Percentiles rank a stretch among this genome's conserved stretches.
phyloP scores from a whole-genome alignment of 1,140 invertebrate species.

The Lanistes nyassanus region DNA sequence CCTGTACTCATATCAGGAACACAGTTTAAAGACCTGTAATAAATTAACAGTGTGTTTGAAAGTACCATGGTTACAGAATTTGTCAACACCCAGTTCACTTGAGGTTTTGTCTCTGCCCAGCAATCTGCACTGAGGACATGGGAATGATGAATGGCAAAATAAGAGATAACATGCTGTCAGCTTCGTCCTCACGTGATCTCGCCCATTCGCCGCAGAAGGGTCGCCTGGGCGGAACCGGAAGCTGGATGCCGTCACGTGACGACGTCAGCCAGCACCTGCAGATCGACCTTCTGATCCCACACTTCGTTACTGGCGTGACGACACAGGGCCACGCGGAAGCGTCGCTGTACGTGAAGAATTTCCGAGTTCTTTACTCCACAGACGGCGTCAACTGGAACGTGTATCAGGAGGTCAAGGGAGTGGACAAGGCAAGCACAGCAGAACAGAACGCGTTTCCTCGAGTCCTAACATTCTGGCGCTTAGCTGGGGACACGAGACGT shows the following conservation, averaged over 20 bases:
- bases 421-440: too few relatives aligned
- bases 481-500: too few relatives aligned
- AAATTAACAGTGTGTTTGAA: too few relatives aligned
- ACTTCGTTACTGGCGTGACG: slow-evolving; percentile 81
- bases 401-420: slow-evolving; percentile 68
- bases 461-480: too few relatives aligned
- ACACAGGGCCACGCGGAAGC: slow-evolving; percentile 71
- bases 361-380: slow-evolving; percentile 78
- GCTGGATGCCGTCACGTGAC: slow-evolving; percentile 53
- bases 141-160: slow-evolving; percentile 73
- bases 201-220: slow-evolving; percentile 50
- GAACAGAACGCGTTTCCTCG: too few relatives aligned
- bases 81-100: too few relatives aligned
- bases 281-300: slow-evolving; percentile 80
- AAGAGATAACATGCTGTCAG: slow-evolving; percentile 71
- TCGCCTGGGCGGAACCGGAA: slow-evolving; percentile 50
- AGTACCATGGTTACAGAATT: too few relatives aligned
- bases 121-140: slow-evolving; percentile 74
- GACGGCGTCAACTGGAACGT: slow-evolving; percentile 78
- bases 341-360: slow-evolving; percentile 77
- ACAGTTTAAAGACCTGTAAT: too few relatives aligned
- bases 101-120: not conserved
- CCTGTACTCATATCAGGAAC: not conserved
- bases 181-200: slow-evolving; percentile 67
- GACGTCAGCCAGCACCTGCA: slow-evolving; percentile 63